phyloP scores from a whole-genome alignment of 2,888 invertebrate species.

The Mimachlamys varia region DNA sequence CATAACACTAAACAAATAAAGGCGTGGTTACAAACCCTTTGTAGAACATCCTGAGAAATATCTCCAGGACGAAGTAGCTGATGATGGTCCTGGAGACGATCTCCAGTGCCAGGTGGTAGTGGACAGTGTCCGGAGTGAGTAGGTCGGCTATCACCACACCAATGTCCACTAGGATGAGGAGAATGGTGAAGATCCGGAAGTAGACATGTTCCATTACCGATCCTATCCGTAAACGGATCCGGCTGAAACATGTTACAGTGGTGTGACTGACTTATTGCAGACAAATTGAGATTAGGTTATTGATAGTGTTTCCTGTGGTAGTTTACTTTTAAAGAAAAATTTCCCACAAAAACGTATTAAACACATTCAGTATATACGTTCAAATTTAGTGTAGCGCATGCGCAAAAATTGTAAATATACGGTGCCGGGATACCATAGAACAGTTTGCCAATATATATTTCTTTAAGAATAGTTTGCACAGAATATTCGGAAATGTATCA shows the following conservation, averaged over 20 bases:
- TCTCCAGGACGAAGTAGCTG: conserved; percentile 81
- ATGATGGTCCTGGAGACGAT: conserved; percentile 80
- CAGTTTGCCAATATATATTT: too few relatives aligned
- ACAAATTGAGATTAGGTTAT: too few relatives aligned
- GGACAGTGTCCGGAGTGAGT: conserved; percentile 61
- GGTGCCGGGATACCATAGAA: too few relatives aligned
- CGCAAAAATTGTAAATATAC: too few relatives aligned
- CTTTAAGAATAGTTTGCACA: too few relatives aligned
- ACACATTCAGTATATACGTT: too few relatives aligned
- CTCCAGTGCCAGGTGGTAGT: conserved; percentile 66
- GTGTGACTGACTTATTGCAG: neutral
- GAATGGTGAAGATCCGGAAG: conserved; percentile 74
- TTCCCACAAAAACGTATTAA: too few relatives aligned
- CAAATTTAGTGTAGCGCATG: too few relatives aligned
- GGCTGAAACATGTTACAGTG: conserved; percentile 59
- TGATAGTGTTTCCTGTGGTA: too few relatives aligned
- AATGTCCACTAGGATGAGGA: conserved; percentile 74
- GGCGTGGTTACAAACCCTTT: conserved; percentile 79
- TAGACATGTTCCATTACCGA: conserved; percentile 72
- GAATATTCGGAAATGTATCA: too few relatives aligned
- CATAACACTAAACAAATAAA: too few relatives aligned
- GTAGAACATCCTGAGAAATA: conserved; percentile 80
- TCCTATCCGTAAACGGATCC: conserved; percentile 60
- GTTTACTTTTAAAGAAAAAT: too few relatives aligned
- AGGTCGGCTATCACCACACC: conserved; percentile 74